Base-by-base conservation (phyloP, 2,888 invertebrate genomes). In the Rhagonycha lutea region DNA sequence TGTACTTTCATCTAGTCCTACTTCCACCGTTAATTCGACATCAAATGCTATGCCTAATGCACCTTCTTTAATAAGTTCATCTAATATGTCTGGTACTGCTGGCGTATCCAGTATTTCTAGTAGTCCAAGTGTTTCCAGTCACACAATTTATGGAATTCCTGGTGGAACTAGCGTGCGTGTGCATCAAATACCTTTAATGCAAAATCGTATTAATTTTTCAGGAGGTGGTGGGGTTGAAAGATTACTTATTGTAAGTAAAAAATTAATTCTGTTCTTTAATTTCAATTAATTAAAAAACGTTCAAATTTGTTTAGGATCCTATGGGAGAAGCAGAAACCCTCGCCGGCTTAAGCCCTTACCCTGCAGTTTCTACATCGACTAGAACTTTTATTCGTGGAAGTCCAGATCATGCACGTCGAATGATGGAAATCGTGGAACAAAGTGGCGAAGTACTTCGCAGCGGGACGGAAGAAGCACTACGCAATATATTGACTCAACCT, bases 21-120 rank as follows among this genome's bases (percentile, higher is more conserved):
- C 82, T 0, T 81, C 82, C 26, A 81, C 83, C 18, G 65, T 82
- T 70, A 74, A 71, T 29, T 60, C 76, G 26, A 67, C 79, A 18
- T 75, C 78, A 47, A 47, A 47, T n/a, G n/a, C 47, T n/a, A 47
- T 47, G 47, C n/a, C 47, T 75, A 73, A 18, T 67, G 80, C 69
- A 23, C 74, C 28, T 28, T 28, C 28, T 28, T 28, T 24, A 47
- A n/a, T 61, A 63, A 62, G 78, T 23, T 24, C 80, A n/a, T n/a
- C 78, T 12, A 61, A 79, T 47, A 71, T 80, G 12, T 32, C 76
- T 28, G 72, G 79, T 63, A 75, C 78, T 26, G 68, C 76, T 18
- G 10, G 12, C 10, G 47, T n/a, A 47, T 47, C 32, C 12, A 68
- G 47, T 32, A 9, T 47, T 32, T 67, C 67, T 4, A n/a, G n/a